phyloP scores from a whole-genome alignment of 2,797 vertebrate genomes.

The Gallirallus australis region DNA sequence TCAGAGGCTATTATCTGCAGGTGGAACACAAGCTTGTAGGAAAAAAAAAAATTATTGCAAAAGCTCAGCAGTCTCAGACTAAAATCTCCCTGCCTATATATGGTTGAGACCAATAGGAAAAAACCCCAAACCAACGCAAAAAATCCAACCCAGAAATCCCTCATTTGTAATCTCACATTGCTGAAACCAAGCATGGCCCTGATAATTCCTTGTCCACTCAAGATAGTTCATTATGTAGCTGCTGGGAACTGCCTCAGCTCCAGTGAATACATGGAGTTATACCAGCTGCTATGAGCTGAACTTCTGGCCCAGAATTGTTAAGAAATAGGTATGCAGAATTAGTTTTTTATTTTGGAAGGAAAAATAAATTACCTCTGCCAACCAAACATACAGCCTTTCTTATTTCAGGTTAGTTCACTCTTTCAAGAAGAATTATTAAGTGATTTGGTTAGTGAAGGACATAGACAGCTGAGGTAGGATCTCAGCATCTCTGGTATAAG shows the following conservation, averaged over 20 bases:
- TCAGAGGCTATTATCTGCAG: neutral
- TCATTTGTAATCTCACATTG: neutral
- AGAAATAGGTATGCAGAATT: neutral
- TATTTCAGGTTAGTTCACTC: neutral
- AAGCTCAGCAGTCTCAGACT: neutral
- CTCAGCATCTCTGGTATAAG: neutral
- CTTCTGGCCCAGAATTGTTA: neutral
- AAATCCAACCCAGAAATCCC: rapidly evolving
- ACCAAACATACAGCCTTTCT: neutral
- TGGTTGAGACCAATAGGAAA: neutral
- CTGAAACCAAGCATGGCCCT: neutral
- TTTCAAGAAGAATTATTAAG: neutral
- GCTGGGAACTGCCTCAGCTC: neutral
- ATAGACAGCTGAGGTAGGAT: neutral
- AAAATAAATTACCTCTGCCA: neutral
- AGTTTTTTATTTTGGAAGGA: neutral
- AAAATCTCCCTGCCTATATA: neutral
- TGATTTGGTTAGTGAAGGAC: neutral
- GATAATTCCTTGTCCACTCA: neutral
- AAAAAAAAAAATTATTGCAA: neutral
- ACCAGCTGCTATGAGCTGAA: neutral
- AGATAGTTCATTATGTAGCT: neutral
- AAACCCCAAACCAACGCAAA: neutral
- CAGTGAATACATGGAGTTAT: neutral
- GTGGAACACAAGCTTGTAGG: neutral